phyloP scores from a whole-genome alignment of 2,113 vertebrate genomes.

The Motacilla alba region DNA sequence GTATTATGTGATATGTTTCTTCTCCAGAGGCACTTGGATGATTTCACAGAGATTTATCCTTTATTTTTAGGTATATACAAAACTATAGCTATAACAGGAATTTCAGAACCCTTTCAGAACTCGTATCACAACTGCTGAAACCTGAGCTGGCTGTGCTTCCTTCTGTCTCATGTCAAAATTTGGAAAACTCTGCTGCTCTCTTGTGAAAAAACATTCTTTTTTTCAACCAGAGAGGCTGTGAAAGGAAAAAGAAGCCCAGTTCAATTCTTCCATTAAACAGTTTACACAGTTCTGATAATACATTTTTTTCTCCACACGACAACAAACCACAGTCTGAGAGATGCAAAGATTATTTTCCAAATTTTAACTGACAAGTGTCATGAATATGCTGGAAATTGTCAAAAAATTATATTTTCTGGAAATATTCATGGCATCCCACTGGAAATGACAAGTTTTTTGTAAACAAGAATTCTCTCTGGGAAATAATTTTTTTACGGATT shows the following conservation, averaged over 20 bases:
- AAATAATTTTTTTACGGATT: background rate
- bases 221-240: background rate
- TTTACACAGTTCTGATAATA: background rate
- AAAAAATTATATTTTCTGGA: background rate
- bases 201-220: background rate
- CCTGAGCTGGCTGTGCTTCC: background rate
- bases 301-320: background rate
- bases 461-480: background rate
- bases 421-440: background rate
- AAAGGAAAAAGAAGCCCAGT: background rate
- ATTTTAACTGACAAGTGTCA: background rate
- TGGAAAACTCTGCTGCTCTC: background rate
- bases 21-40: background rate
- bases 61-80: background rate
- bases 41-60: background rate
- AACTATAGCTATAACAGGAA: background rate
- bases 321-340: background rate
- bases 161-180: background rate
- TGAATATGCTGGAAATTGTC: background rate
- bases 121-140: background rate
- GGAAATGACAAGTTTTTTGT: background rate
- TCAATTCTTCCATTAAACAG: background rate
- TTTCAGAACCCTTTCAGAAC: background rate
- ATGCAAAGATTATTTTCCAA: background rate
- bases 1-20: background rate